These are phyloP conservation scores for Cybosia mesomella DNA, from an alignment of 2,888 invertebrate genomes.

Conservation along the genomic window DNA sequence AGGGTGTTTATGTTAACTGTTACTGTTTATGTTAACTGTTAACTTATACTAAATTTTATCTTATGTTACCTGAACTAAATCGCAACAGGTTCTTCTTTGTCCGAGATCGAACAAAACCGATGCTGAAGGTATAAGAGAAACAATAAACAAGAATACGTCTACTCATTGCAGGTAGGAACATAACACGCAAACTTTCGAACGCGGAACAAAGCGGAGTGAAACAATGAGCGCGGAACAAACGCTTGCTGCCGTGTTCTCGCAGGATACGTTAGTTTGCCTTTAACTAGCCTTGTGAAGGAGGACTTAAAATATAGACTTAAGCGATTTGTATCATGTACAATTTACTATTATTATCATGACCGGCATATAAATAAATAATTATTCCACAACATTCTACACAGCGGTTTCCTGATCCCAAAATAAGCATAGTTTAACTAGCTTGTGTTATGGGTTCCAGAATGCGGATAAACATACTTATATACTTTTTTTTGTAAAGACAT, in stretches of 20 bases:
- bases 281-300: conserved; percentile 44
- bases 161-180: conserved; percentile 41
- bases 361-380: no score
- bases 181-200: conserved; percentile 34
- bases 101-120: conserved; percentile 29
- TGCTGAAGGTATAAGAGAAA: conserved; percentile 27
- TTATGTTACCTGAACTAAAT: conserved; percentile 1
- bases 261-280: conserved; percentile 52
- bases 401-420: no score
- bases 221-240: conserved; percentile 50
- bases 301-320: neutral
- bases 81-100: conserved; percentile 14
- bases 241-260: conserved; percentile 43
- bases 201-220: conserved; percentile 41
- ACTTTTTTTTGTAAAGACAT: no score
- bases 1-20: no score
- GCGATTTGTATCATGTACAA: neutral
- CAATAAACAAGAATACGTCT: conserved; percentile 37
- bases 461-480: no score
- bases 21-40: no score
- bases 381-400: no score
- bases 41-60: no score
- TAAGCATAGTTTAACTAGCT: no score
- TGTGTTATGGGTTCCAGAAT: no score
- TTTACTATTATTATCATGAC: no score